Conservation (phyloP, 2,888 invertebrate species). For the Aporophyla lueneburgensis region DNA sequence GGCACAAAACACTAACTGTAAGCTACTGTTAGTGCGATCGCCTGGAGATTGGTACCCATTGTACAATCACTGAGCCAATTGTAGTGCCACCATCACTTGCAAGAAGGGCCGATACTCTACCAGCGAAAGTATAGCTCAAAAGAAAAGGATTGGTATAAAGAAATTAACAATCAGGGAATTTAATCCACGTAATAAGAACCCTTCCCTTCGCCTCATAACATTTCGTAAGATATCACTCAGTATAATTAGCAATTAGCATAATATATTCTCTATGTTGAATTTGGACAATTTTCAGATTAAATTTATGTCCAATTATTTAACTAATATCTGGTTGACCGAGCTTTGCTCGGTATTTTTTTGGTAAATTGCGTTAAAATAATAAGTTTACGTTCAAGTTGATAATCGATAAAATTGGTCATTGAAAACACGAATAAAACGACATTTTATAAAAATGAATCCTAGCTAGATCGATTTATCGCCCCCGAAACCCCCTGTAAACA, state of each 20-base stretch:
- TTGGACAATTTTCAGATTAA: neutral
- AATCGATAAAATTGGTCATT: too few relatives aligned
- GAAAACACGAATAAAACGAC: too few relatives aligned
- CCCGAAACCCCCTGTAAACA: too few relatives aligned
- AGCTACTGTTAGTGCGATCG: constrained; percentile 16
- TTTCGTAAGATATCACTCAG: neutral
- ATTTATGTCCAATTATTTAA: neutral
- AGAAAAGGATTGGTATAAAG: neutral
- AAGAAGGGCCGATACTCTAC: neutral
- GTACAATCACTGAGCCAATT: constrained; percentile 41
- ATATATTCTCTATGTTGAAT: too few relatives aligned
- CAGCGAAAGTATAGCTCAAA: neutral
- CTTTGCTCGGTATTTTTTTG: too few relatives aligned
- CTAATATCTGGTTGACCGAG: too few relatives aligned
- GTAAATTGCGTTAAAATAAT: too few relatives aligned
- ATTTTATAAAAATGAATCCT: too few relatives aligned
- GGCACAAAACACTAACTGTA: neutral
- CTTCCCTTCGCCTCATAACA: neutral
- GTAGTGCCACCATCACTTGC: constrained; percentile 3
- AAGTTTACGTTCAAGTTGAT: too few relatives aligned
- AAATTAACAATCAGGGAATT: neutral
- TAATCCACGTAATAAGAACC: neutral
- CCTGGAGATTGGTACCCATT: constrained; percentile 23
- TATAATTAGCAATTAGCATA: too few relatives aligned
- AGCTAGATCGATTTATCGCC: too few relatives aligned